Base-by-base conservation (phyloP, 2,888 invertebrate genomes). In the Corythucha ciliata region DNA sequence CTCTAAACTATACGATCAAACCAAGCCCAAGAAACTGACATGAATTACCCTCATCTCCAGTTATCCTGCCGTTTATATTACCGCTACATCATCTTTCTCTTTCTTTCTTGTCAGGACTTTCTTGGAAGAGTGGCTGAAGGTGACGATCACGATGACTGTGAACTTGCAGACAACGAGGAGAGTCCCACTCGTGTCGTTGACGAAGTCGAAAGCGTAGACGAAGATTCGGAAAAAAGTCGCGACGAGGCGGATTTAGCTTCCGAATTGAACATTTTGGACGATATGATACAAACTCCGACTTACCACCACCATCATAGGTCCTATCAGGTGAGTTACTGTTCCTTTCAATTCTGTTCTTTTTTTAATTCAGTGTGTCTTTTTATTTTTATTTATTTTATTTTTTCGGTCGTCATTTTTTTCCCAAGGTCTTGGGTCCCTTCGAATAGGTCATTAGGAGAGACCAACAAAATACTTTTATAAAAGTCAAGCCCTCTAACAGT, bases 241-340 rank as follows among this genome's bases (percentile, higher is more conserved):
- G n/a, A n/a, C n/a, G n/a, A n/a, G n/a, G n/a, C n/a, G n/a, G n/a
- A n/a, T n/a, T n/a, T n/a, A n/a, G n/a, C n/a, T n/a, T n/a, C n/a
- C n/a, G 72, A 73, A 59, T 65, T 72, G 53, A 72, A 73, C 61
- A 66, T 72, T 39, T 64, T 72, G 63, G 69, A 69, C 64, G 74
- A 75, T 62, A 78, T 79, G 78, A 77, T 78, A 68, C 78, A 78
- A 68, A 76, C 78, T 58, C 73, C 77, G 58, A 77, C 76, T 60
- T 75, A 76, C 62, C 77, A 78, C 65, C 75, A 80, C n/a, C n/a
- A n/a, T n/a, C n/a, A n/a, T 65, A 77, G 81, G 67, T 77, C 74
- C 57, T 76, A 82, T 67, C 83, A 82, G 78, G 85, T 85, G 68
- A 70, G 71, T 69, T 27, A n/a, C n/a, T n/a, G n/a, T n/a, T n/a